These are phyloP conservation scores for Scaptomyza caliginosa DNA, from an alignment of 2,888 invertebrate species.

Conservation along the genomic window DNA sequence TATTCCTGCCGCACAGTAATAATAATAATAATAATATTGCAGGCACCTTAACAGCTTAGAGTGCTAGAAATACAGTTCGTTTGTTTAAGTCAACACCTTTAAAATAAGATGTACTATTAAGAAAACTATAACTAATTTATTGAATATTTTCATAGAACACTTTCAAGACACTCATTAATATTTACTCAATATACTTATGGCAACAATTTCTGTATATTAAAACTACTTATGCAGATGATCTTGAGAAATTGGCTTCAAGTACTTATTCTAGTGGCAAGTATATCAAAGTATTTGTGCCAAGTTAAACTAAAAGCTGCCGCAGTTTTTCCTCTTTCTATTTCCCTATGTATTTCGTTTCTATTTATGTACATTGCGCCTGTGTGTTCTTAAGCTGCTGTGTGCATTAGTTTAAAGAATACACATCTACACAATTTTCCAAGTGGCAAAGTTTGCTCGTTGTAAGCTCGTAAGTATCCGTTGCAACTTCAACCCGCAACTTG, in stretches of 20 bases:
- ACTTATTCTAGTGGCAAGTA: conserved; percentile 14
- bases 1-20: conserved; percentile 35
- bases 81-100: conserved; percentile 7
- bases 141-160: not conserved
- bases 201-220: conserved; percentile 1
- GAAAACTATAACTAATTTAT: not conserved
- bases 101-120: not conserved
- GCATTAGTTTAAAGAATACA: conserved; percentile 46
- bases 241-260: conserved; percentile 40
- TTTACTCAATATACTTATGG: not conserved
- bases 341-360: conserved; percentile 18
- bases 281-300: conserved; percentile 42
- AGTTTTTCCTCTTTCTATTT: conserved; percentile 24
- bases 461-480: conserved; percentile 49
- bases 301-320: conserved; percentile 45
- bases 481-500: conserved; percentile 26
- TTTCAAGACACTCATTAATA: not conserved
- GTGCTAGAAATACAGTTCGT: not conserved
- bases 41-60: conserved; percentile 13
- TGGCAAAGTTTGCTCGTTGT: conserved; percentile 56
- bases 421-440: conserved; percentile 41
- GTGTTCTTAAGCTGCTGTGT: conserved; percentile 11
- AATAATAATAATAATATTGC: conserved; percentile 44
- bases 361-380: conserved; percentile 33
- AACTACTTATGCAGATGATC: conserved; percentile 59